Evolutionary conservation across 2,797 vertebrate species (phyloP).

Genomic region (Sebastolobus altivelis): DNA sequence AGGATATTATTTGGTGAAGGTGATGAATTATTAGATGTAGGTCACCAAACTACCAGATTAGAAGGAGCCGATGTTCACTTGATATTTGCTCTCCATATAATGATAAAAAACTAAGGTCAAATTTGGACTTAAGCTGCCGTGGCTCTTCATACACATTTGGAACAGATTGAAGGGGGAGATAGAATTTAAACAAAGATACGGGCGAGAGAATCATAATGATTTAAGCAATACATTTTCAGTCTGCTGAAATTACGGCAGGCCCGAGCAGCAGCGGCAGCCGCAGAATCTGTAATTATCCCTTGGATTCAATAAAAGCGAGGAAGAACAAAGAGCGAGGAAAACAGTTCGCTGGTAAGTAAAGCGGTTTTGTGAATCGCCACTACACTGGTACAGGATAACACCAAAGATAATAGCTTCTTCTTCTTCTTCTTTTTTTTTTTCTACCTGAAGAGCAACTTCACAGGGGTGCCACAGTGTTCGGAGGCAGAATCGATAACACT

Average conservation of each 20-base stretch:
- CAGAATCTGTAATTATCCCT: conserved; percentile 73
- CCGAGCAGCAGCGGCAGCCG: conserved; percentile 36
- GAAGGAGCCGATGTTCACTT: conserved; percentile 48
- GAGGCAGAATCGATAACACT: conserved; percentile 79
- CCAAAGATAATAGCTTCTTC: conserved; percentile 76
- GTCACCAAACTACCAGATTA: conserved; percentile 62
- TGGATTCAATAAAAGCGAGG: conserved; percentile 71
- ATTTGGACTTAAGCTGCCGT: conserved; percentile 51
- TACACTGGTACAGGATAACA: conserved; percentile 71
- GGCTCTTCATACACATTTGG: conserved; percentile 44
- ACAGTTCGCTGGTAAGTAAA: conserved; percentile 70
- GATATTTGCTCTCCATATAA: conserved; percentile 56
- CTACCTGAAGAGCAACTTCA: conserved; percentile 78
- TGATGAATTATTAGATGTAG: conserved; percentile 59
- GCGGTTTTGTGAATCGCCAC: conserved; percentile 70
- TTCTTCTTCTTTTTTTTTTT: conserved; percentile 42
- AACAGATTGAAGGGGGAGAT: conserved; percentile 43
- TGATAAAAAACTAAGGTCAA: conserved; percentile 62
- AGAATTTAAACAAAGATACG: conserved; percentile 47
- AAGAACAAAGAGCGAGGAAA: conserved; percentile 75
- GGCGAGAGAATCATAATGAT: conserved; percentile 61
- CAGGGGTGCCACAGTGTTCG: conserved; percentile 73
- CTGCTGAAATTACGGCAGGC: conserved; percentile 52
- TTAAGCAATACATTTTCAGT: conserved; percentile 67
- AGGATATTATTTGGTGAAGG: conserved; percentile 71